phyloP scores from a whole-genome alignment of 2,888 invertebrate species.

The Megaustenia siamemsis region DNA sequence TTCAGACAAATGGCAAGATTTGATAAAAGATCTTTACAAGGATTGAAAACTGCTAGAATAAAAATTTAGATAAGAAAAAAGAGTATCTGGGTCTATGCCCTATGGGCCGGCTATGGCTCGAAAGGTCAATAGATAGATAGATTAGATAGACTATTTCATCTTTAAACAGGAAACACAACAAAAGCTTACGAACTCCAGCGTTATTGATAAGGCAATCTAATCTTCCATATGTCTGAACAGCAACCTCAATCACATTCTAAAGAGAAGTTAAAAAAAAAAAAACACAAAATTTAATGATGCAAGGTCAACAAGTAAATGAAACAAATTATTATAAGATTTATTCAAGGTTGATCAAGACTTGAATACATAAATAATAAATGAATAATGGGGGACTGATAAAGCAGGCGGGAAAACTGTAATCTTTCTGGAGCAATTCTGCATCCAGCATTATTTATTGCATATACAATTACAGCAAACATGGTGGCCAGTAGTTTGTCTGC shows the following conservation, averaged over 20 bases:
- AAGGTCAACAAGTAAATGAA: no score
- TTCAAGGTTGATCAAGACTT: no score
- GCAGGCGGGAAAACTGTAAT: no score
- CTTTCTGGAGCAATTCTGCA: no score
- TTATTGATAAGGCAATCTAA: constrained; percentile 79
- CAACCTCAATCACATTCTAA: constrained; percentile 73
- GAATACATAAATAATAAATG: no score
- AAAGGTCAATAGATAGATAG: neutral
- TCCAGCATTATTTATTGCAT: no score
- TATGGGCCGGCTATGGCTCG: neutral
- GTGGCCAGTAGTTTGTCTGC: no score
- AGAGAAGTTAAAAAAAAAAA: constrained; percentile 56
- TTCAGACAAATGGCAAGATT: neutral
- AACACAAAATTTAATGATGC: no score
- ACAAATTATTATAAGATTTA: no score
- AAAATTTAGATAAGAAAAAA: neutral
- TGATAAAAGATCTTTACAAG: neutral
- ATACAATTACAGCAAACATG: no score
- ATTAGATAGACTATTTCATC: no score
- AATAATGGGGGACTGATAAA: no score
- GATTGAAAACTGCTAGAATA: neutral
- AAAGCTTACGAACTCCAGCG: constrained; percentile 76
- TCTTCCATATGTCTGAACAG: constrained; percentile 73
- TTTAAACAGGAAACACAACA: neutral
- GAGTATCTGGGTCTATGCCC: neutral